phyloP scores from a whole-genome alignment of 2,888 invertebrate genomes.

The Eupithecia abbreviata region DNA sequence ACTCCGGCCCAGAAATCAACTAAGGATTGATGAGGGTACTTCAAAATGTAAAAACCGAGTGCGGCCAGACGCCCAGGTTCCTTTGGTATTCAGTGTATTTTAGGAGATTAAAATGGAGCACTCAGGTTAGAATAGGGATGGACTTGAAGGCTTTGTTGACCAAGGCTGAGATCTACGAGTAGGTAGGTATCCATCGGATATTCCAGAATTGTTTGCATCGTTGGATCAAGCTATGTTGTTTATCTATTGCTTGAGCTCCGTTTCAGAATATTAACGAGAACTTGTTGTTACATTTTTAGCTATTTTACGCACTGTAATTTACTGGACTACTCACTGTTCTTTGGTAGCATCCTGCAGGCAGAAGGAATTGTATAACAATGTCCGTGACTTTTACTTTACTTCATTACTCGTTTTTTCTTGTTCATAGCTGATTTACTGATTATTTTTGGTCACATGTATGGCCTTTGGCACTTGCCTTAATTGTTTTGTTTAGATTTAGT shows the following conservation, averaged over 20 bases:
- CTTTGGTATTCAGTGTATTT: background rate
- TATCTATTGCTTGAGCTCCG: background rate
- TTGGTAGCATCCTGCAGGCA: too few species aligned
- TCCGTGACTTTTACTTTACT: too few species aligned
- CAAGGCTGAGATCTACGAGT: background rate
- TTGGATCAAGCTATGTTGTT: background rate
- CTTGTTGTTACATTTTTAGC: too few species aligned
- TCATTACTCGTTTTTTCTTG: too few species aligned
- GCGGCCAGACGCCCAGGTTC: background rate
- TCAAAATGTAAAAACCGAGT: conserved; percentile 11
- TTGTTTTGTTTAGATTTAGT: too few species aligned
- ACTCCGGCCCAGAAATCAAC: background rate
- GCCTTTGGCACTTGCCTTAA: too few species aligned
- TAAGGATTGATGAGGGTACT: conserved; percentile 2
- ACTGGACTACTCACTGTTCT: too few species aligned
- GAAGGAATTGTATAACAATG: too few species aligned
- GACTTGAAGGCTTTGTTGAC: background rate
- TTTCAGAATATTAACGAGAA: background rate
- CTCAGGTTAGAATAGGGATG: background rate
- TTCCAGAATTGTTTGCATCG: background rate
- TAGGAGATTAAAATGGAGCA: background rate
- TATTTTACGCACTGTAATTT: too few species aligned
- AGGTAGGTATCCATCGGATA: background rate
- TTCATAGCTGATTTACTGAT: too few species aligned
- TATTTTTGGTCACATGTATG: too few species aligned